Evolutionary conservation across 2,797 vertebrate genomes (phyloP).

Genomic region (Cuniculus paca): DNA sequence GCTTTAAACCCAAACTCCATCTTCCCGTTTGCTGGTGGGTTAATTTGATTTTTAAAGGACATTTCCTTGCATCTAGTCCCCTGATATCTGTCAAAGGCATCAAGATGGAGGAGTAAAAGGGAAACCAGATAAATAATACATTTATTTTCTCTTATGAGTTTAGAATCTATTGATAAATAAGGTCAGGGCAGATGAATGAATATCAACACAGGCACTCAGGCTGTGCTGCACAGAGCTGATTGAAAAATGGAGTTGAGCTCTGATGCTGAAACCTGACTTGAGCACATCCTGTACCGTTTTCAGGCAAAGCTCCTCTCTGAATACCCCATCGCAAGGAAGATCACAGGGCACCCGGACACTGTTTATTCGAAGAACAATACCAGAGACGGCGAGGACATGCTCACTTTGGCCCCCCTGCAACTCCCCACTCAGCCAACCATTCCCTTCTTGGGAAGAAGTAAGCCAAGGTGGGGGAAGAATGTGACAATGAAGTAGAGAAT

Average conservation of each 20-base stretch:
- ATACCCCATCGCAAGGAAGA: not conserved
- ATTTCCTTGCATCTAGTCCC: not conserved
- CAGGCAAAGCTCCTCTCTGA: not conserved
- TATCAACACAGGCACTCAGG: not conserved
- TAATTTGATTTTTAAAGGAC: constrained; percentile 14
- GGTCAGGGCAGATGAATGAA: not conserved
- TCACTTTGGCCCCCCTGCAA: too few relatives aligned
- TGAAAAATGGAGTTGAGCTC: not conserved
- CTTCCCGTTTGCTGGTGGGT: not conserved
- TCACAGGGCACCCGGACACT: not conserved
- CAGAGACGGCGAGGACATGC: not conserved
- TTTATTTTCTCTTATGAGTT: constrained; percentile 19
- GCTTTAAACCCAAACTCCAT: not conserved
- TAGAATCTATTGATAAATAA: constrained; percentile 36
- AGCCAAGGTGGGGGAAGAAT: not conserved
- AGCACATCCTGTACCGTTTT: not conserved
- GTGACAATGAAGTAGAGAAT: not conserved
- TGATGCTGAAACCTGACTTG: not conserved
- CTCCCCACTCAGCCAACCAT: not conserved
- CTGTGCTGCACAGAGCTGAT: not conserved
- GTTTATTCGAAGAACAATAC: not conserved
- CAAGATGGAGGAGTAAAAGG: not conserved
- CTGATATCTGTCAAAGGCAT: not conserved
- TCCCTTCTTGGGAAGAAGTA: not conserved
- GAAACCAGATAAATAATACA: not conserved